Evolutionary conservation across 23 tunicate genomes (phyloP).

Genomic region (Ascidia mentula): DNA sequence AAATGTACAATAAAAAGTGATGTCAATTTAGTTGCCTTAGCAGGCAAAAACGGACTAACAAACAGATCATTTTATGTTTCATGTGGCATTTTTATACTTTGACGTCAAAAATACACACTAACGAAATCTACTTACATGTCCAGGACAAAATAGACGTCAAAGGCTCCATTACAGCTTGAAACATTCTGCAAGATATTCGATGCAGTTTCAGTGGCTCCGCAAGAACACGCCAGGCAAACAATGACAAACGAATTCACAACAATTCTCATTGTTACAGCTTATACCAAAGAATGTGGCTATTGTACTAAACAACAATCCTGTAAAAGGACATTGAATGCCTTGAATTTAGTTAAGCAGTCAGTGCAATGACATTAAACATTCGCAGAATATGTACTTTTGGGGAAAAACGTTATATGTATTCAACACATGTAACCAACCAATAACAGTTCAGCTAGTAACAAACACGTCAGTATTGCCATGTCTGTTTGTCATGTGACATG

Average conservation of each 20-base stretch:
- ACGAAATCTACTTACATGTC: slow-evolving; percentile 44
- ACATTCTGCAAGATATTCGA: background rate
- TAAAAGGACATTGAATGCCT: background rate
- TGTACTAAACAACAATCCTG: background rate
- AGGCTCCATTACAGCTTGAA: slow-evolving; percentile 65
- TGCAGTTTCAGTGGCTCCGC: background rate
- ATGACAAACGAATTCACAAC: background rate
- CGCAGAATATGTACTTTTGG: background rate
- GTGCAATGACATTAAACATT: background rate
- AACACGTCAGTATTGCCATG: too few species aligned
- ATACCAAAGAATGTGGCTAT: too few species aligned
- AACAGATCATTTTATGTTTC: too few species aligned
- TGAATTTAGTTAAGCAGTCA: too few species aligned
- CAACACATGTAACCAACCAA: background rate
- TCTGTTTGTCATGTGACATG: too few species aligned
- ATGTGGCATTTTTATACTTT: too few species aligned
- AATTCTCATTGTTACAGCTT: too few species aligned
- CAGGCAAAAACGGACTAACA: too few species aligned
- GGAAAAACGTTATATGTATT: background rate
- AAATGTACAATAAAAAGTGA: background rate
- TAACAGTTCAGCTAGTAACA: too few species aligned
- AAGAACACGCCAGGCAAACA: background rate
- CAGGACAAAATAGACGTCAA: slow-evolving; percentile 76
- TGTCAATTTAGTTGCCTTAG: too few species aligned
- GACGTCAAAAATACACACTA: background rate